phyloP scores from a whole-genome alignment of 2,888 invertebrate species.

The Platyscelio sp. region DNA sequence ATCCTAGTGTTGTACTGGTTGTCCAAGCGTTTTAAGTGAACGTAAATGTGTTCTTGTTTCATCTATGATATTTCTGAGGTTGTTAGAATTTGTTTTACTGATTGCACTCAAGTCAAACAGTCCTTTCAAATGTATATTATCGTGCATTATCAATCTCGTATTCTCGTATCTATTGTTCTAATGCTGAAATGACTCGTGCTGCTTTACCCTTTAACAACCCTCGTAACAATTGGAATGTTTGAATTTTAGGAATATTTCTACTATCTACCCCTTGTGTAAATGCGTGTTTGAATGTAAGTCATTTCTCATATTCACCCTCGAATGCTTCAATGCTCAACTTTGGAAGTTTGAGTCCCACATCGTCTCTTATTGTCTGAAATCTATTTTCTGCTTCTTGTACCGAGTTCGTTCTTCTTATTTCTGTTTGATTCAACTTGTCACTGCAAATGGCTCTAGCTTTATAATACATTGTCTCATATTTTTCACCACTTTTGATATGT shows the following conservation, averaged over 20 bases:
- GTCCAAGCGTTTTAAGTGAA: background rate
- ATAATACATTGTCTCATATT: background rate
- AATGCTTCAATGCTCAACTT: background rate
- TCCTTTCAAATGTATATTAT: constrained; percentile 11
- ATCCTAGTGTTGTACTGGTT: constrained; percentile 1
- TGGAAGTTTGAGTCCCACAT: background rate
- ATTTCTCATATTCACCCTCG: constrained; percentile 15
- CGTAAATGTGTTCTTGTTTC: background rate
- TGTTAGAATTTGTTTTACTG: background rate
- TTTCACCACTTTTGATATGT: background rate
- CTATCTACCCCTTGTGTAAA: background rate
- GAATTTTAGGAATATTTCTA: constrained; percentile 6
- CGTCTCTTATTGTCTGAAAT: background rate
- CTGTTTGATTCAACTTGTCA: background rate
- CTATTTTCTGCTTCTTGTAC: too few species aligned
- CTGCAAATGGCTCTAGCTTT: background rate
- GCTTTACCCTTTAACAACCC: constrained; percentile 11
- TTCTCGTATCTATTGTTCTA: constrained; percentile 9
- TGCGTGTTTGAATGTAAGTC: constrained; percentile 12
- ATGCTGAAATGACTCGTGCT: background rate
- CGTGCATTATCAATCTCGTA: background rate
- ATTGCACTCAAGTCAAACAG: background rate
- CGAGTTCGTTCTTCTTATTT: too few species aligned
- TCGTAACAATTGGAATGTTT: constrained; percentile 18
- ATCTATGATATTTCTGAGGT: background rate